Percentiles rank a stretch among this genome's conserved stretches.
phyloP scores from a whole-genome alignment of 2,113 vertebrate species.

The Sciurus niger region DNA sequence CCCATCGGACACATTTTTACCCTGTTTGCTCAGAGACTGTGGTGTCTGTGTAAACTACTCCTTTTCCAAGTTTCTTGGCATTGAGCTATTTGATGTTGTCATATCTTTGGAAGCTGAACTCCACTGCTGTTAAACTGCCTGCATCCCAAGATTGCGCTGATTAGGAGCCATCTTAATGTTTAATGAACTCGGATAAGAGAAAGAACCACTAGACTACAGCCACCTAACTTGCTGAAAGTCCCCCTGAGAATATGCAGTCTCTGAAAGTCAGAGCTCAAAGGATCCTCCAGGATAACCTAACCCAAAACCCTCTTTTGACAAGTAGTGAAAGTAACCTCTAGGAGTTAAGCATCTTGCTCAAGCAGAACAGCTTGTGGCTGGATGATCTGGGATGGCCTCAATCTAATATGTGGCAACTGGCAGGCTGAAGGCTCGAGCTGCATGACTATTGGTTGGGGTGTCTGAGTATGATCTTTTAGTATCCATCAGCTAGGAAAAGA shows the following conservation, averaged over 20 bases:
- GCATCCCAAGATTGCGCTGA: neutral
- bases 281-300: neutral
- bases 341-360: too few relatives aligned
- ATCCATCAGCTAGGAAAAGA: neutral
- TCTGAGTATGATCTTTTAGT: too few relatives aligned
- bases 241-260: neutral
- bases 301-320: neutral
- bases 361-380: too few relatives aligned
- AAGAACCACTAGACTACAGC: neutral
- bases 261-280: neutral
- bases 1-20: neutral
- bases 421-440: too few relatives aligned
- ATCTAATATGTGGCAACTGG: too few relatives aligned
- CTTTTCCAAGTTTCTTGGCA: constrained; percentile 13
- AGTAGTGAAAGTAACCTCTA: too few relatives aligned
- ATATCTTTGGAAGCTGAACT: neutral
- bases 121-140: neutral
- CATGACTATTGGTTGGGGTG: too few relatives aligned
- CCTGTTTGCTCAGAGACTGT: neutral
- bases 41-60: neutral
- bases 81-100: neutral
- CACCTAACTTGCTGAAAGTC: neutral
- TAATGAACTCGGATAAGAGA: neutral
- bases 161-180: neutral
- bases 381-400: too few relatives aligned